A percentile compares a stretch with the other conserved stretches of the same genome.
These are phyloP conservation scores for Anoplius nigerrimus DNA, from an alignment of 2,888 invertebrate genomes.

Conservation along the genomic window DNA sequence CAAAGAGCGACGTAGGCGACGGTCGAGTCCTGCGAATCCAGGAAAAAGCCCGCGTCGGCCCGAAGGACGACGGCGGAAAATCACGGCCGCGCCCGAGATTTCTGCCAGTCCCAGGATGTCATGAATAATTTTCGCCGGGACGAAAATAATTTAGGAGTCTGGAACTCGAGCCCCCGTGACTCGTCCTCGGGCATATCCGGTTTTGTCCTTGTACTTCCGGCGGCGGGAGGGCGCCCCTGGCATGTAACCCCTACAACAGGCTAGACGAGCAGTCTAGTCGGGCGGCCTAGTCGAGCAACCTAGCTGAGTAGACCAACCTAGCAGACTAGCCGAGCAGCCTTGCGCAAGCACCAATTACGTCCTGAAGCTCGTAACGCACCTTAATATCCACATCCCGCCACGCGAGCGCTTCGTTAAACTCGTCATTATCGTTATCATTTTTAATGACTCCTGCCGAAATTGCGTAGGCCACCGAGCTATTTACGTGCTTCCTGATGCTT, in stretches of 20 bases:
- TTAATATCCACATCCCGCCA: conserved; percentile 27
- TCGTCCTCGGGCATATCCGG: conserved; percentile 44
- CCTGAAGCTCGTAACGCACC: conserved; percentile 24
- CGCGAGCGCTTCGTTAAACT: conserved; percentile 33
- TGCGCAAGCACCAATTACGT: conserved; percentile 29
- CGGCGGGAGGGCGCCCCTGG: conserved; percentile 15
- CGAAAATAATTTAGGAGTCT: conserved; percentile 57
- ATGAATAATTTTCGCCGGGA: conserved; percentile 60
- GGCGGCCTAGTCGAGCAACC: too few relatives aligned
- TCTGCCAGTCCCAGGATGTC: conserved; percentile 40
- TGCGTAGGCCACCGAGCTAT: not conserved
- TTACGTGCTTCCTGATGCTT: too few relatives aligned
- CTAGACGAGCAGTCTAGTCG: not conserved
- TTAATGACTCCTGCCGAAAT: conserved; percentile 26
- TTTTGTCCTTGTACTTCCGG: conserved; percentile 43
- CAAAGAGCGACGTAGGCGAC: too few relatives aligned
- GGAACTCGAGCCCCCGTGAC: conserved; percentile 41
- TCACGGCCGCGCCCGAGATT: conserved; percentile 34
- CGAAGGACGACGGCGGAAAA: conserved; percentile 22
- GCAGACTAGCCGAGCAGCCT: too few relatives aligned
- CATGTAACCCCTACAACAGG: not conserved
- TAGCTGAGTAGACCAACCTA: too few relatives aligned
- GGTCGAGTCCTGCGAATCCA: too few relatives aligned
- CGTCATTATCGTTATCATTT: conserved; percentile 35
- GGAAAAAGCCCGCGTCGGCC: conserved; percentile 2